Conservation (phyloP, 2,888 invertebrate species). For the Nephrocerus scutellatus region DNA sequence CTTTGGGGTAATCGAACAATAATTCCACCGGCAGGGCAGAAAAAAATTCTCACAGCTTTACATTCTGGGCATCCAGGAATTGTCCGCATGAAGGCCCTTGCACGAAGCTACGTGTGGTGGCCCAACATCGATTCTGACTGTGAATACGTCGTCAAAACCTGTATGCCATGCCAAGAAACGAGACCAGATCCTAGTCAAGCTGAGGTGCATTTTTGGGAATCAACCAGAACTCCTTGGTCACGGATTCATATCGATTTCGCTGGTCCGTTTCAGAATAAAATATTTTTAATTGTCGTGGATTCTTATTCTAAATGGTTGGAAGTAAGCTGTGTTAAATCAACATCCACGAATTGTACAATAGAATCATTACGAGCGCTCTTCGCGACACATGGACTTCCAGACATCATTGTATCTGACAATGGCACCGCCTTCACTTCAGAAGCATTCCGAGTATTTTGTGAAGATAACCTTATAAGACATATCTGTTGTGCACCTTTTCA, state of each 20-base stretch:
- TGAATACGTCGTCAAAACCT: too few species aligned
- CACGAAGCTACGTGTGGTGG: too few species aligned
- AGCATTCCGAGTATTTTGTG: constrained; percentile 13
- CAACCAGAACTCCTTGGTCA: too few species aligned
- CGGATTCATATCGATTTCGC: constrained; percentile 11
- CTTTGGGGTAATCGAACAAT: constrained; percentile 19
- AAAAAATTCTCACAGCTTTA: too few species aligned
- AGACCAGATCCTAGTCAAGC: too few species aligned
- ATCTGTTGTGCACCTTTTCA: constrained; percentile 16
- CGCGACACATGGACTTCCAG: constrained; percentile 15
- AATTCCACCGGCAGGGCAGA: constrained; percentile 10
- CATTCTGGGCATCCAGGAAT: too few species aligned
- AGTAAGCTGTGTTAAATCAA: constrained; percentile 13
- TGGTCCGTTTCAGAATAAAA: constrained; percentile 11
- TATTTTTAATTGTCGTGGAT: constrained; percentile 13
- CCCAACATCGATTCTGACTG: too few species aligned
- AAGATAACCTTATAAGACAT: constrained; percentile 16
- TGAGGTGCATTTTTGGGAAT: too few species aligned
- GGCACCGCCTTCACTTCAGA: constrained; percentile 17
- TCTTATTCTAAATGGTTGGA: constrained; percentile 19
- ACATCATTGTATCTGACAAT: constrained; percentile 15
- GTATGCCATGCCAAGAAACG: too few species aligned
- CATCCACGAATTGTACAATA: constrained; percentile 11
- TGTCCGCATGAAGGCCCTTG: too few species aligned
- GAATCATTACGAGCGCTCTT: constrained; percentile 9